phyloP scores from a whole-genome alignment of 2,113 vertebrate species.

The Quiscalus mexicanus region DNA sequence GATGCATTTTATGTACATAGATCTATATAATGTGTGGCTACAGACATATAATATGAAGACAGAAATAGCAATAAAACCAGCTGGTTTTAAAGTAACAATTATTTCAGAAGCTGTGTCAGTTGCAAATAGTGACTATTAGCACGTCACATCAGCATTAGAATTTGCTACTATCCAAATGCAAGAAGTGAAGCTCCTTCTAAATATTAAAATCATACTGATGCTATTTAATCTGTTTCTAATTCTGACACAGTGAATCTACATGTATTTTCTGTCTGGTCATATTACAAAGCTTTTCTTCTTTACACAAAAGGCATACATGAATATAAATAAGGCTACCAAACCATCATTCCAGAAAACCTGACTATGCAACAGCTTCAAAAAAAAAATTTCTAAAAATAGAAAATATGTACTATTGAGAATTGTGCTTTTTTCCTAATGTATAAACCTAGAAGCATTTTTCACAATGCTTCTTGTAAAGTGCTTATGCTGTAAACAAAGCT shows the following conservation, averaged over 20 bases:
- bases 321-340: constrained; percentile 24
- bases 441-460: not conserved
- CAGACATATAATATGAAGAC: not conserved
- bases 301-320: not conserved
- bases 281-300: constrained; percentile 24
- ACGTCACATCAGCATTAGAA: constrained; percentile 8
- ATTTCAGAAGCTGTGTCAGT: constrained; percentile 17
- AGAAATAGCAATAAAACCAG: constrained; percentile 2
- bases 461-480: not conserved
- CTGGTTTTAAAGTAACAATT: not conserved
- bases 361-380: not conserved
- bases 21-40: not conserved
- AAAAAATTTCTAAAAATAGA: not conserved
- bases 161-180: not conserved
- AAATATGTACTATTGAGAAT: not conserved
- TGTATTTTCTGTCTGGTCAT: constrained; percentile 2
- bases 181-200: constrained; percentile 19
- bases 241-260: not conserved
- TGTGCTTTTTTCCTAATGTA: not conserved
- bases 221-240: constrained; percentile 29
- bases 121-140: constrained; percentile 60
- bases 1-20: not conserved
- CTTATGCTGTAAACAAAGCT: not conserved
- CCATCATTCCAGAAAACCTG: not conserved
- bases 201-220: constrained; percentile 1